Evolutionary conservation across 1,140 invertebrate species (phyloP), one percentile per base, ranked within the genome.

Genomic region (Potamilus streckersoni): DNA sequence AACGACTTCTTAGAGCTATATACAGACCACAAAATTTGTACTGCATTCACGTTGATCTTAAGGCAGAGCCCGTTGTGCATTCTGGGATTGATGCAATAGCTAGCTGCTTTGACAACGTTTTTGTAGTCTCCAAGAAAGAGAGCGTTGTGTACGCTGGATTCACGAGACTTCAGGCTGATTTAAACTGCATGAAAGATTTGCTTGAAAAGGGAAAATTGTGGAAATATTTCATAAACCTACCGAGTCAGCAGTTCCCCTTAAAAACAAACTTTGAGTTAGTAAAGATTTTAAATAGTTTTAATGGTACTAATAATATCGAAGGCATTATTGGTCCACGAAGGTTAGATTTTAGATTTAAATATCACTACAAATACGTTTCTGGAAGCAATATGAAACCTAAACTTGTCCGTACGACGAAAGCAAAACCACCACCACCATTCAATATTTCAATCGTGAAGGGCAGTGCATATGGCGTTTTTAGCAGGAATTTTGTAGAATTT

Each of bases 21-120:
- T 89, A 88, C 66, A 67, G 86, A 16, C 84, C 83, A n/a, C 82
- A 87, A 49, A 89, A 89, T 79, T 68, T 82, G 59, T 89, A 89
- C 64, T 89, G 87, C 78, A 72, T 89, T 64, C 88, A 89, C 65
- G 76, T 89, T 11, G 88, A 89, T 73, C 65, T 61, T 57, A 86
- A 85, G 62, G 56, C 86, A 38, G 17, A 71, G 4, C 27, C 23
- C 38, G 38, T 49, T 4, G 38, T 49, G 6, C 38, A 49, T 49
- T 49, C 38, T 49, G 38, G 38, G 38, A 68, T 84, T n/a, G 67
- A 67, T 49, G 71, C 66, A 1, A 73, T 88, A n/a, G 80, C 82
- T 0, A 69, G 70, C 13, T 88, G 86, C 76, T 84, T 87, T 61
- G 70, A 80, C 55, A 88, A 88, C 73, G 85, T 88, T n/a, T 85